A percentile compares a stretch with the other conserved stretches of the same genome.
phyloP scores from a whole-genome alignment of 2,797 vertebrate genomes.

The Neosilurus hyrtlii region DNA sequence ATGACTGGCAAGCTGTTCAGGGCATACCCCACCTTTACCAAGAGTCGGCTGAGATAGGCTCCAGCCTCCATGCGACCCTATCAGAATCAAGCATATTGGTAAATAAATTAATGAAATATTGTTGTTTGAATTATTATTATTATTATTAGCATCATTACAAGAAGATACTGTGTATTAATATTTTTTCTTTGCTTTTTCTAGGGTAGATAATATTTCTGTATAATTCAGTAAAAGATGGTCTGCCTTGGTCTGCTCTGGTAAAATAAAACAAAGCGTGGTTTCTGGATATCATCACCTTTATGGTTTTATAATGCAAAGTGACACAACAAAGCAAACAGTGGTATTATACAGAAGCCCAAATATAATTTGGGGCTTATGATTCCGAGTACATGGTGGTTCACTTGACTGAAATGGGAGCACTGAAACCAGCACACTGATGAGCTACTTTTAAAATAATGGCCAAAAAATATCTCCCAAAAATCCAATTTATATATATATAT shows the following conservation, averaged over 20 bases:
- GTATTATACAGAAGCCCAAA: slow-evolving; percentile 41
- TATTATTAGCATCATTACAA: not conserved
- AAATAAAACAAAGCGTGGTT: not conserved
- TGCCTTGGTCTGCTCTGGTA: not conserved
- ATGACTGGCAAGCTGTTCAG: too few species aligned
- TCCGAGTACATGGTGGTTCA: slow-evolving; percentile 17
- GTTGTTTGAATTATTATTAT: not conserved
- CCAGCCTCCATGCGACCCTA: not conserved
- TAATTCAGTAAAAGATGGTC: not conserved
- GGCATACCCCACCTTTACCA: too few species aligned
- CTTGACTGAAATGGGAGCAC: slow-evolving; percentile 27
- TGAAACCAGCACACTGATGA: slow-evolving; percentile 36
- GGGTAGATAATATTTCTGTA: not conserved
- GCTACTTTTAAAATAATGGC: not conserved
- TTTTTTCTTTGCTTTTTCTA: not conserved
- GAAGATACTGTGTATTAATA: not conserved
- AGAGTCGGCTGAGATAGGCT: too few species aligned
- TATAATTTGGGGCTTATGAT: slow-evolving; percentile 47
- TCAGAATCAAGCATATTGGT: not conserved
- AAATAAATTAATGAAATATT: not conserved
- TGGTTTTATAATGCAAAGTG: slow-evolving; percentile 21
- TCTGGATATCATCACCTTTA: slow-evolving; percentile 29
- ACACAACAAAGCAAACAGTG: slow-evolving; percentile 37
- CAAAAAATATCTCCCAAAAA: not conserved
- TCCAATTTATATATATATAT: not conserved